phyloP scores from a whole-genome alignment of 1,140 invertebrate species.

The Ooceraea biroi region DNA sequence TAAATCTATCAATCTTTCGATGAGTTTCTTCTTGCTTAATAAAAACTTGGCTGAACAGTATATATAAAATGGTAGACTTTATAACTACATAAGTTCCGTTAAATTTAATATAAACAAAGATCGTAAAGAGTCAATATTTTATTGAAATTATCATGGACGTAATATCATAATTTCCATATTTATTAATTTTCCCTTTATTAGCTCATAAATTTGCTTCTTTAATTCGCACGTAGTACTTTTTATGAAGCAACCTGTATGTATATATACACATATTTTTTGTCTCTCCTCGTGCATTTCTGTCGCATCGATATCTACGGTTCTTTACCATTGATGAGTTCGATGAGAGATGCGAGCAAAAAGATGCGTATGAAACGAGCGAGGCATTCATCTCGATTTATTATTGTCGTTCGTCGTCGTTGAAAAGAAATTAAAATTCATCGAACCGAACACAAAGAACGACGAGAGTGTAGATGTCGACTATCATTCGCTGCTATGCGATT shows the following conservation, averaged over 20 bases:
- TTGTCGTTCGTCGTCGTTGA: conserved; percentile 69
- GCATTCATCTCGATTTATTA: conserved; percentile 75
- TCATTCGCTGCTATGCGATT: conserved; percentile 7
- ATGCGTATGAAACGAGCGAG: conserved; percentile 37
- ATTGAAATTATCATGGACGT: too few relatives aligned
- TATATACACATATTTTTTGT: neutral
- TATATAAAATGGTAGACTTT: too few relatives aligned
- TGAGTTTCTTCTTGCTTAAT: too few relatives aligned
- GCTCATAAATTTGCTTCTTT: too few relatives aligned
- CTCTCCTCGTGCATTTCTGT: conserved; percentile 1
- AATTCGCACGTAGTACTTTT: neutral
- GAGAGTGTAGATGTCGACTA: conserved; percentile 40
- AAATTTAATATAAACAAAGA: neutral
- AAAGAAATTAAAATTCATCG: conserved; percentile 77
- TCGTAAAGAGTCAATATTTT: too few relatives aligned
- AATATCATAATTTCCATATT: too few relatives aligned
- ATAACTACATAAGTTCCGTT: neutral
- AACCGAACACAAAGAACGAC: conserved; percentile 53
- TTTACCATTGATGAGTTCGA: conserved; percentile 66
- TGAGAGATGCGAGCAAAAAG: conserved; percentile 56
- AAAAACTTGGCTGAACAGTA: too few relatives aligned
- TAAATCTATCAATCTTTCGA: too few relatives aligned
- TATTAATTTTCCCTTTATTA: too few relatives aligned
- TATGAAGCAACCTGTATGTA: neutral
- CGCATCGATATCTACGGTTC: conserved; percentile 40